Evolutionary conservation across 1,140 invertebrate species (phyloP), one percentile per base, ranked within the genome.

Genomic region (Globodera ellingtonae): DNA sequence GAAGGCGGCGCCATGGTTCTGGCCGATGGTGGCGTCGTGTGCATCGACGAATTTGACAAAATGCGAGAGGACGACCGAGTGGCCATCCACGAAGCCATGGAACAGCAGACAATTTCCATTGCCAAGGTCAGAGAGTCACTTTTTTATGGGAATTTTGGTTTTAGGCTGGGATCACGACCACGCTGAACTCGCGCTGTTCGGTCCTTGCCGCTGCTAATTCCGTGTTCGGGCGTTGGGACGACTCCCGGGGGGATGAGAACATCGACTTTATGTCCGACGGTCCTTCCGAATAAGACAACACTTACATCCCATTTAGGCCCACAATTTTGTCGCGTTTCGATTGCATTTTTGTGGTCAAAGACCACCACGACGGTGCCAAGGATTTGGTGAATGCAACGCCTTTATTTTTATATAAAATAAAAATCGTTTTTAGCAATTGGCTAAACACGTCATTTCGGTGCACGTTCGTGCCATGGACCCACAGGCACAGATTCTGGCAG

Each of bases 41-140:
- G 97, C 89, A 99, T 99, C 90, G 98, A 99, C 90, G 98, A 99
- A 90, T 99, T 99, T 91, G 98, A 99, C 90, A 99, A 99, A 91
- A 99, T 99, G 98, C 92, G 95, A 82, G 97, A 99, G 91, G 97
- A 99, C 90, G 98, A 99, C 90, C 92, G 97, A 84, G 97, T 99
- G 4, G 97, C 97, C 24, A 99, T 99, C 89, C 98, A 99, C 89
- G 98, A 99, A 91, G 98, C 97, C 52, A 99, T 99, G 98, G 98
- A 99, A 90, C 98, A 99, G 88, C 98, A 99, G 90, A 99, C 98
- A 0, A 99, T 99, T 85, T 98, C 97, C 4, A 99, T 99, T 89
- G 98, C 98, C 3, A 99, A 99, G 92, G 94, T 77, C 35, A 21
- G 6, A 35, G 9, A 10, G 67, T 13, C 24, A 76, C 56, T 52